Conservation (phyloP, 1,140 invertebrate genomes). For the Ceratitis capitata region DNA sequence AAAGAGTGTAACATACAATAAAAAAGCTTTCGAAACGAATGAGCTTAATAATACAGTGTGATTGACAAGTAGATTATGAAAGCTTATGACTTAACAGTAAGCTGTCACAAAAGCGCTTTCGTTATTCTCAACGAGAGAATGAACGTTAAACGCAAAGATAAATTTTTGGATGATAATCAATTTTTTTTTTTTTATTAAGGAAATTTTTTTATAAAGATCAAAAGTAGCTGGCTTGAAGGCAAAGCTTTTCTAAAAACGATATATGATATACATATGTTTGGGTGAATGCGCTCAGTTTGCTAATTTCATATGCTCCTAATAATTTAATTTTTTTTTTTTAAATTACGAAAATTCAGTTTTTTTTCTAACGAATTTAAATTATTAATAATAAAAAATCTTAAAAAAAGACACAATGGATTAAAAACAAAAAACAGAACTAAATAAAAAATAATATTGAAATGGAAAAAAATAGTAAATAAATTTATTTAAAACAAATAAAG, state of each 20-base stretch:
- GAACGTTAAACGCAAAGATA: neutral
- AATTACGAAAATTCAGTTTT: no score
- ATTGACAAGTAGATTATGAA: neutral
- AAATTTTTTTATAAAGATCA: neutral
- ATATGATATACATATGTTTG: no score
- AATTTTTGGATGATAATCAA: neutral
- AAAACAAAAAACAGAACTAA: neutral
- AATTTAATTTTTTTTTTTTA: neutral
- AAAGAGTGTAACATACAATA: neutral
- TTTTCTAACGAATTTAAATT: neutral
- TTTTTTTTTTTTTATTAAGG: neutral
- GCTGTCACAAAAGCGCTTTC: neutral
- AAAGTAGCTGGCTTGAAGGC: no score
- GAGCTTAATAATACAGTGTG: neutral
- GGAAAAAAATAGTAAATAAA: no score
- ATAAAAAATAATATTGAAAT: no score
- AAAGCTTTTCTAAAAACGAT: no score
- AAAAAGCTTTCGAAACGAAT: neutral
- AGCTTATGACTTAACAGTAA: neutral
- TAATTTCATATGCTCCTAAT: no score
- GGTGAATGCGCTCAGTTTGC: neutral
- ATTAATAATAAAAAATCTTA: neutral
- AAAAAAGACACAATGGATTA: no score
- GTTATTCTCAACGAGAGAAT: neutral
- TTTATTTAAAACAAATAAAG: neutral